Conservation (phyloP, 2,113 vertebrate genomes). For the Syngnathus typhle region DNA sequence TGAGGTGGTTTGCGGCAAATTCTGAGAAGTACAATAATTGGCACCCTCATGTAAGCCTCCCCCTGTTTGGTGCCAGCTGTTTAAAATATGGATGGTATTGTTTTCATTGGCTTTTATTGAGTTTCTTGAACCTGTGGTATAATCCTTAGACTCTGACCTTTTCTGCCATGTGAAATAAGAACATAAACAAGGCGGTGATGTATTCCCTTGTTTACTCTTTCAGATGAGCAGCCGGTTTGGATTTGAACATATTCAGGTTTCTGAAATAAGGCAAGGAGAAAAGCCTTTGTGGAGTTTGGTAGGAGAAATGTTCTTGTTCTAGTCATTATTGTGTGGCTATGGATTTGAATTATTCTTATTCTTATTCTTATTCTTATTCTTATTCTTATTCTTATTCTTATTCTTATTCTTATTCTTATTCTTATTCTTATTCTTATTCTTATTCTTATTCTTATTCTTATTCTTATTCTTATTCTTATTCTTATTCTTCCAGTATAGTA, state of each 20-base stretch:
- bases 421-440: no score
- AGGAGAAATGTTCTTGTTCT: conserved; percentile 43
- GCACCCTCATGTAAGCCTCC: conserved; percentile 66
- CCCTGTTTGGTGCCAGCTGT: conserved; percentile 67
- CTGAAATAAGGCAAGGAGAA: conserved; percentile 39
- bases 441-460: background rate
- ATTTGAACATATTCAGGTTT: conserved; percentile 57
- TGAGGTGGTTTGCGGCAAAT: conserved; percentile 53
- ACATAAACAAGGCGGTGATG: conserved; percentile 70
- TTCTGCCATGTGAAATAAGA: conserved; percentile 66
- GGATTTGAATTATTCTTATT: background rate
- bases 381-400: background rate
- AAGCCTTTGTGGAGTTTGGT: conserved; percentile 29
- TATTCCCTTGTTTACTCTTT: conserved; percentile 55
- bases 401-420: background rate
- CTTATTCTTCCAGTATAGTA: no score
- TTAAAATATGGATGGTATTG: conserved; percentile 79
- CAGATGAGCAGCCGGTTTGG: conserved; percentile 54
- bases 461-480: background rate
- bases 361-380: background rate
- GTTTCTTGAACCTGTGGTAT: conserved; percentile 61
- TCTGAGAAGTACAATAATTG: conserved; percentile 73
- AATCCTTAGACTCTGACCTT: conserved; percentile 74
- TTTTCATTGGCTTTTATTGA: conserved; percentile 72
- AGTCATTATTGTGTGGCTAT: conserved; percentile 18